A percentile compares a stretch with the other conserved stretches of the same genome.
Conservation (phyloP, 2,113 vertebrate genomes). For the Lamprotornis superbus region DNA sequence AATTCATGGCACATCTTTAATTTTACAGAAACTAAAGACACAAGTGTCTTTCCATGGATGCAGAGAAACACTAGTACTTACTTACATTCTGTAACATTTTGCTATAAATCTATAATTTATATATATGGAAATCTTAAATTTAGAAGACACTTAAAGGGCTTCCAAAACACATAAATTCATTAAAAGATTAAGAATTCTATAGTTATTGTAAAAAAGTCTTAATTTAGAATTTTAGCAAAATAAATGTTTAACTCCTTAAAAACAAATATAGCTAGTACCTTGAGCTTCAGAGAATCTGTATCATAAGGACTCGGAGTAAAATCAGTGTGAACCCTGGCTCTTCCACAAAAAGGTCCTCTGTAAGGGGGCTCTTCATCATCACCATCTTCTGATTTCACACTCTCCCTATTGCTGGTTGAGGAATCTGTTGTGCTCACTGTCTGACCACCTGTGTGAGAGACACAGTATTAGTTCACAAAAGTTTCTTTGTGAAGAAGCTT, state of each 20-base stretch:
- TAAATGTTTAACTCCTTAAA: neutral
- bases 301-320: slow-evolving; percentile 99
- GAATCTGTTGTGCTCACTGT: slow-evolving; percentile 98
- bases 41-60: neutral
- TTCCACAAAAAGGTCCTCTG: slow-evolving; percentile 95
- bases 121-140: neutral
- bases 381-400: slow-evolving; percentile 96
- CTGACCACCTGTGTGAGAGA: slow-evolving; percentile 83
- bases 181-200: neutral
- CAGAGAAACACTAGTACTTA: neutral
- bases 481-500: neutral
- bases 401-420: slow-evolving; percentile 96
- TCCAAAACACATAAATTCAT: neutral
- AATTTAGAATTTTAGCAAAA: neutral
- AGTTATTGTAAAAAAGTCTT: neutral
- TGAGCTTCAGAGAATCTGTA: slow-evolving; percentile 95
- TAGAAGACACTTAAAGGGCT: neutral
- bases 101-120: neutral
- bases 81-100: neutral
- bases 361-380: slow-evolving; percentile 96
- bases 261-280: slow-evolving; percentile 73
- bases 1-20: neutral
- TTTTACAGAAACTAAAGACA: neutral
- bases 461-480: neutral
- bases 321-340: slow-evolving; percentile 94